Percentiles rank a stretch among this genome's conserved stretches.
Evolutionary conservation across 1,140 invertebrate species (phyloP).

Genomic region (Bombus cullumanus): DNA sequence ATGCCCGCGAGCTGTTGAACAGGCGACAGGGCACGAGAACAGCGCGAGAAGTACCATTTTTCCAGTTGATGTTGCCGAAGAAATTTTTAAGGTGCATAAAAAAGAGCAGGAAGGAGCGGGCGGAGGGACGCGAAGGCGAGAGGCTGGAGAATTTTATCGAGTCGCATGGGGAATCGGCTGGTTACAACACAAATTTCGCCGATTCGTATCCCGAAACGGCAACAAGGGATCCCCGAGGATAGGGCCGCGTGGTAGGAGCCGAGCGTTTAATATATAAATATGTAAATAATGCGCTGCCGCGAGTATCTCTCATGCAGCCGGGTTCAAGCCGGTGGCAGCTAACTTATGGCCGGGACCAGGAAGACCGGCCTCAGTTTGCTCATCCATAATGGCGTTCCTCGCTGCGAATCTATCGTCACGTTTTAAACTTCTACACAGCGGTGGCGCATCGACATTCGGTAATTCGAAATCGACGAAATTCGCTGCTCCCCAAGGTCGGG

Average conservation of each 20-base stretch:
- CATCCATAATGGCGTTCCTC: conserved; percentile 70
- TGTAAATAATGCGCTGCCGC: conserved; percentile 77
- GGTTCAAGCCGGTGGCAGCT: conserved; percentile 72
- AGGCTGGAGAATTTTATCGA: conserved; percentile 40
- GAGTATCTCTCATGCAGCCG: conserved; percentile 75
- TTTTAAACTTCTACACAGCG: conserved; percentile 47
- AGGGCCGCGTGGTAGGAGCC: conserved; percentile 29
- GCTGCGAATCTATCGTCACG: conserved; percentile 76
- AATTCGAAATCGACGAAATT: too few relatives aligned
- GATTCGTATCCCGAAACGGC: conserved; percentile 57
- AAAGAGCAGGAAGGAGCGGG: background rate
- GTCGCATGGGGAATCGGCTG: conserved; percentile 28
- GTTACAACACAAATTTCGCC: conserved; percentile 56
- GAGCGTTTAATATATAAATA: conserved; percentile 79
- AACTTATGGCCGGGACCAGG: conserved; percentile 76
- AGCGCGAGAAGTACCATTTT: conserved; percentile 29
- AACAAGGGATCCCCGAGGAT: conserved; percentile 63
- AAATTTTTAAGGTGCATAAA: background rate
- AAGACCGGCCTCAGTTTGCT: conserved; percentile 62
- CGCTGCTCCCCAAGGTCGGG: too few relatives aligned
- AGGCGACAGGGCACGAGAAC: background rate
- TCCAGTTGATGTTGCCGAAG: background rate
- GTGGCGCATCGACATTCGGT: too few relatives aligned
- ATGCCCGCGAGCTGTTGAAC: background rate
- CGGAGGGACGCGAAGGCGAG: background rate